A percentile compares a stretch with the other conserved stretches of the same genome.
Evolutionary conservation across 1,140 invertebrate genomes (phyloP).

Genomic region (Drosophila asahinai): DNA sequence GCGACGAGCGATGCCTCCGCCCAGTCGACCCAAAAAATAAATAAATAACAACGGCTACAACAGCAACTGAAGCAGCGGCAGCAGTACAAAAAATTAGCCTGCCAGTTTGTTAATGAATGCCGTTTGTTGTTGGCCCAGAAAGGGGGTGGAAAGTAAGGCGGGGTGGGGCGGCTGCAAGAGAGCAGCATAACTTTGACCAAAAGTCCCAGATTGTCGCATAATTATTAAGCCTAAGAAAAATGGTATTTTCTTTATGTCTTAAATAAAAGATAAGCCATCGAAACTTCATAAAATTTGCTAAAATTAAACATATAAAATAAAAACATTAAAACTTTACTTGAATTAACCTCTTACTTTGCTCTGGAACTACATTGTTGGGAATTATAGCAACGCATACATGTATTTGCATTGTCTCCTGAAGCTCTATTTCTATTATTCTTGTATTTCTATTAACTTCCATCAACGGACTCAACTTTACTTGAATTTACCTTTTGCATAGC

Average conservation of each 20-base stretch:
- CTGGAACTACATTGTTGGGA: no score
- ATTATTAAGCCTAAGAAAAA: background rate
- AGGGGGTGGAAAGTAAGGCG: background rate
- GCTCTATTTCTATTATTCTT: no score
- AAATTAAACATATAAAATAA: background rate
- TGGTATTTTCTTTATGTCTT: background rate
- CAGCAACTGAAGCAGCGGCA: slow-evolving; percentile 23
- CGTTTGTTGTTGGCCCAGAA: slow-evolving; percentile 19
- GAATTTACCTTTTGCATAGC: no score
- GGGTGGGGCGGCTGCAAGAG: background rate
- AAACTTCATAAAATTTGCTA: background rate
- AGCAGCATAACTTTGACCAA: slow-evolving; percentile 4
- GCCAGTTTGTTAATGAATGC: slow-evolving; percentile 39
- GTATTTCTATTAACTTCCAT: background rate
- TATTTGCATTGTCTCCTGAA: no score
- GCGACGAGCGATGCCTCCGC: slow-evolving; percentile 43
- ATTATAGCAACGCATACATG: no score
- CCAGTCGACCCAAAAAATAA: slow-evolving; percentile 58
- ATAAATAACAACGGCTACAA: slow-evolving; percentile 32
- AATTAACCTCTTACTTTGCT: no score
- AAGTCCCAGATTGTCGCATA: slow-evolving; percentile 3
- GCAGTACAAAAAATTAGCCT: slow-evolving; percentile 37
- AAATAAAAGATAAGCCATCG: no score
- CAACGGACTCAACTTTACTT: no score
- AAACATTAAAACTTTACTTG: background rate